These are phyloP conservation scores for Gonocerus acuteangulatus DNA, from an alignment of 2,888 invertebrate genomes.

Conservation along the genomic window DNA sequence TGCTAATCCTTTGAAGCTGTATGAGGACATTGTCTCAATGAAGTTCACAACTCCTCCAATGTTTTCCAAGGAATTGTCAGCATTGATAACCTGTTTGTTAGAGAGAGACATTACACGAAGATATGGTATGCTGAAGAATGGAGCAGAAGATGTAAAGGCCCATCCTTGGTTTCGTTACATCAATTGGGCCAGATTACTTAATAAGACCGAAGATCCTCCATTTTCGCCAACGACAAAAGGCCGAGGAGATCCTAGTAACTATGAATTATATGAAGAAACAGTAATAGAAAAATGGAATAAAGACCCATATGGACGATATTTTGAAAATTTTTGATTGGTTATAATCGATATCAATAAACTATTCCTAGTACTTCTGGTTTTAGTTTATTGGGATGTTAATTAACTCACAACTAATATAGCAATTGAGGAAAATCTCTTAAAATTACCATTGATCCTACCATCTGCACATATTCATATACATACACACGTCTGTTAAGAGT, in stretches of 20 bases:
- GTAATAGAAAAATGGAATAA: neutral
- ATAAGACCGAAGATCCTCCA: slow-evolving; percentile 59
- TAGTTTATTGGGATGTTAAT: slow-evolving; percentile 48
- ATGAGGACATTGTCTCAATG: slow-evolving; percentile 87
- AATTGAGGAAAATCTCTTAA: too few relatives aligned
- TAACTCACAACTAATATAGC: too few relatives aligned
- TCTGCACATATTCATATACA: too few relatives aligned
- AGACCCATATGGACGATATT: neutral
- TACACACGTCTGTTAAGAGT: too few relatives aligned
- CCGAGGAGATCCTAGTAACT: slow-evolving; percentile 52
- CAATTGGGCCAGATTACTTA: slow-evolving; percentile 75
- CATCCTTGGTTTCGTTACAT: slow-evolving; percentile 79
- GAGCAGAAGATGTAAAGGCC: slow-evolving; percentile 76
- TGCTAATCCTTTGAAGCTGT: slow-evolving; percentile 88
- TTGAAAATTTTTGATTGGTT: neutral
- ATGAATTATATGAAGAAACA: slow-evolving; percentile 53
- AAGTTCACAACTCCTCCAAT: slow-evolving; percentile 74
- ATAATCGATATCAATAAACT: neutral
- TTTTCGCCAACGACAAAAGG: slow-evolving; percentile 52
- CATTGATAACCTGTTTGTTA: slow-evolving; percentile 72
- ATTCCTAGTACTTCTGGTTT: too few relatives aligned
- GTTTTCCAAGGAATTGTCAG: slow-evolving; percentile 74
- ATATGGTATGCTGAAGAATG: slow-evolving; percentile 77
- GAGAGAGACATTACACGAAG: slow-evolving; percentile 73
- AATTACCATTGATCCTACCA: too few relatives aligned